Evolutionary conservation across 1,140 invertebrate genomes (phyloP).

Genomic region (Drosophila funebris): DNA sequence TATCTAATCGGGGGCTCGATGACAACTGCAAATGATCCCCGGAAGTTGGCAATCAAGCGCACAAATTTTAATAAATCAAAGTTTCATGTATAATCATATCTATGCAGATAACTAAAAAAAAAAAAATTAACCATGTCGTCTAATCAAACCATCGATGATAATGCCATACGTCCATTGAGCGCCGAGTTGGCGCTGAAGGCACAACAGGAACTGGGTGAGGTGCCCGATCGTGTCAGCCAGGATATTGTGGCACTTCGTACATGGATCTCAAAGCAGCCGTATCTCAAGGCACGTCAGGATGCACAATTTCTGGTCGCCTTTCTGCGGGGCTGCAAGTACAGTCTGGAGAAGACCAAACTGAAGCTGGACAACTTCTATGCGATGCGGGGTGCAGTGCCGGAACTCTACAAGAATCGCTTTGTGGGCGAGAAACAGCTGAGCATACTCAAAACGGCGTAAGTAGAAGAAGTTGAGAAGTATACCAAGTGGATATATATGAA

Average conservation of each 20-base stretch:
- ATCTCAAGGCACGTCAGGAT: constrained; percentile 85
- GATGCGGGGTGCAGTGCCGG: constrained; percentile 86
- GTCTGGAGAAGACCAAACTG: constrained; percentile 87
- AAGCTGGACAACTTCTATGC: constrained; percentile 88
- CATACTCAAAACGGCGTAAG: constrained; percentile 72
- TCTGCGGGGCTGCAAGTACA: constrained; percentile 89
- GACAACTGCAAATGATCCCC: constrained; percentile 45
- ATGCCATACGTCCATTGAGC: constrained; percentile 77
- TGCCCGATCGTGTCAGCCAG: constrained; percentile 84
- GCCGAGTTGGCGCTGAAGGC: constrained; percentile 84
- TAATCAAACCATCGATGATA: constrained; percentile 24
- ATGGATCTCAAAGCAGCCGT: constrained; percentile 88
- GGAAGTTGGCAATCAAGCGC: constrained; percentile 46
- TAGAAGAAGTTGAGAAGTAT: neutral
- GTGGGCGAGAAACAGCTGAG: constrained; percentile 71
- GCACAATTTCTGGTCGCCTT: constrained; percentile 87
- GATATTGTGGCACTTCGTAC: constrained; percentile 86
- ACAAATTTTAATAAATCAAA: constrained; percentile 76
- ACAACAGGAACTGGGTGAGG: constrained; percentile 86
- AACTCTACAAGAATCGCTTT: constrained; percentile 84
- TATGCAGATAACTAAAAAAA: constrained; percentile 49
- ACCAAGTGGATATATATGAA: neutral
- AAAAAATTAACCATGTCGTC: constrained; percentile 43
- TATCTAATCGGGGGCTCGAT: constrained; percentile 57
- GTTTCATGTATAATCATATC: constrained; percentile 25